Evolutionary conservation across 2,113 vertebrate species (phyloP).

Genomic region (Anguilla rostrata): DNA sequence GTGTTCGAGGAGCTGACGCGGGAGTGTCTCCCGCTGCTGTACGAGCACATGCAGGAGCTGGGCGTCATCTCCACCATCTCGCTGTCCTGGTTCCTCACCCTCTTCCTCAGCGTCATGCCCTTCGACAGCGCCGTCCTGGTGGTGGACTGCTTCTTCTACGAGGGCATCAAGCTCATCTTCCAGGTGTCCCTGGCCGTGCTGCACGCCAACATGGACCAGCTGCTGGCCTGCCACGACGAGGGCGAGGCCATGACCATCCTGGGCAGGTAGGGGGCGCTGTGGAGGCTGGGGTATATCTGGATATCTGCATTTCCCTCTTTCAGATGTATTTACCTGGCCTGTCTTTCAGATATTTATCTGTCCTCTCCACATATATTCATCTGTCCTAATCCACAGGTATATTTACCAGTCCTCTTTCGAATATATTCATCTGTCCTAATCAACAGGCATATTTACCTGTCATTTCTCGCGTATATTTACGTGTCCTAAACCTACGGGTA

Average conservation of each 20-base stretch:
- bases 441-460: neutral
- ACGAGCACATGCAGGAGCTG: conserved; percentile 92
- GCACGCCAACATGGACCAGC: conserved; percentile 88
- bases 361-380: too few relatives aligned
- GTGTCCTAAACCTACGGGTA: neutral
- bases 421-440: too few relatives aligned
- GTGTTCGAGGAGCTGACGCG: conserved; percentile 94
- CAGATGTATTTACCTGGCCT: too few relatives aligned
- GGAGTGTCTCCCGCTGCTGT: conserved; percentile 83
- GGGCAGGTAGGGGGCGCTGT: conserved; percentile 77
- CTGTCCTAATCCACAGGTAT: too few relatives aligned
- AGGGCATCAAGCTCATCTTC: conserved; percentile 93
- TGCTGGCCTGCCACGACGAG: conserved; percentile 86
- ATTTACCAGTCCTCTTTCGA: too few relatives aligned
- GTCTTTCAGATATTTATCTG: too few relatives aligned
- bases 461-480: neutral
- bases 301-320: neutral
- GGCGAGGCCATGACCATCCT: conserved; percentile 98
- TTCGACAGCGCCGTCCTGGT: conserved; percentile 93
- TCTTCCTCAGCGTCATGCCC: conserved; percentile 96
- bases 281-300: neutral
- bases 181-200: conserved; percentile 92
- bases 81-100: conserved; percentile 95
- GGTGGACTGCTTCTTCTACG: conserved; percentile 96
- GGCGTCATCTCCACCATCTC: conserved; percentile 96